Evolutionary conservation across 2,113 vertebrate genomes (phyloP).

Genomic region (Promerops cafer): DNA sequence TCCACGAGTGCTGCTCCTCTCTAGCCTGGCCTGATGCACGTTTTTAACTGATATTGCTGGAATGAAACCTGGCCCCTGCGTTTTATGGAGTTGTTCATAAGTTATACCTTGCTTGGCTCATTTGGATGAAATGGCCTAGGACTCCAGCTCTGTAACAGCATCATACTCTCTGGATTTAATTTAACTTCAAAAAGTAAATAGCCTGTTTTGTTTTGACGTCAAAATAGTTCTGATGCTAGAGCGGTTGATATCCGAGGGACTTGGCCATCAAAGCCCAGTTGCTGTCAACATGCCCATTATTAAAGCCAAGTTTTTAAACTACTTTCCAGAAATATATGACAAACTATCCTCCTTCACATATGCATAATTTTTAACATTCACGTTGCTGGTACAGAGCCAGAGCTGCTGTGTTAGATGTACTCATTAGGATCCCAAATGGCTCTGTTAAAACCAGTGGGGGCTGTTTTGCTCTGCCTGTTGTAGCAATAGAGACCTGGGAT

Average conservation of each 20-base stretch:
- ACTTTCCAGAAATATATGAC: constrained; percentile 52
- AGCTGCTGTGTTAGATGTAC: constrained; percentile 21
- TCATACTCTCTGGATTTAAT: constrained; percentile 51
- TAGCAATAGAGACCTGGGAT: neutral
- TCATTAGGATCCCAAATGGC: neutral
- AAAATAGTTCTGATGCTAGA: constrained; percentile 40
- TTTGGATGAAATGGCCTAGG: constrained; percentile 1
- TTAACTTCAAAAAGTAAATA: constrained; percentile 66
- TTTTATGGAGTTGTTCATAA: constrained; percentile 38
- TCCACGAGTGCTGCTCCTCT: neutral
- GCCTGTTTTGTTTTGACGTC: constrained; percentile 53
- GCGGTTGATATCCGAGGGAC: constrained; percentile 30
- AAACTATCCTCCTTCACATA: constrained; percentile 32
- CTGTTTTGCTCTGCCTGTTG: neutral
- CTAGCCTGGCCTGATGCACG: neutral
- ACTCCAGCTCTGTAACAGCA: neutral
- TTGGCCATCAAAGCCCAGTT: constrained; percentile 44
- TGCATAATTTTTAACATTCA: constrained; percentile 50
- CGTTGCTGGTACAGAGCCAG: constrained; percentile 21
- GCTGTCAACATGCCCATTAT: constrained; percentile 36
- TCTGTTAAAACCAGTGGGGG: neutral
- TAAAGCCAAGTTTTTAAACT: constrained; percentile 57
- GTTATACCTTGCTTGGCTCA: constrained; percentile 16
- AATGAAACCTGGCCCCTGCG: neutral
- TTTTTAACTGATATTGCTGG: neutral